phyloP scores from a whole-genome alignment of 2,888 invertebrate species.

The Eurois occulta region DNA sequence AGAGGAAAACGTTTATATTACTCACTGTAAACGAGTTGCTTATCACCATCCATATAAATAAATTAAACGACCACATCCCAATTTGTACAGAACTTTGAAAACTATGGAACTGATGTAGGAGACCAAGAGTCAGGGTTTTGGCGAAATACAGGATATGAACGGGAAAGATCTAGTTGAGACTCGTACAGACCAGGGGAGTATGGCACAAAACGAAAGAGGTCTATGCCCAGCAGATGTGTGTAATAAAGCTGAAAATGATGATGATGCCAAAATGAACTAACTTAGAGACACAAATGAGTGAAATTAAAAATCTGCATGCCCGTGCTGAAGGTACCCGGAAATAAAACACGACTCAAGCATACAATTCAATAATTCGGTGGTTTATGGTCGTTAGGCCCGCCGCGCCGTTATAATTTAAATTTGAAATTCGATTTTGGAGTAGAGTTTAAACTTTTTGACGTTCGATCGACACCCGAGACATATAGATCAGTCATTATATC shows the following conservation, averaged over 20 bases:
- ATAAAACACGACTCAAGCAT: background rate
- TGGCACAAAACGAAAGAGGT: background rate
- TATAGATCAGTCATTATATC: background rate
- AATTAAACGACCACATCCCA: conserved; percentile 20
- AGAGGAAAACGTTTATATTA: conserved; percentile 31
- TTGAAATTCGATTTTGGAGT: background rate
- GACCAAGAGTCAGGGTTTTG: background rate
- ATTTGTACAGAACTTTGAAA: background rate
- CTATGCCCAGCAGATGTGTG: background rate
- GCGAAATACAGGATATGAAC: no score
- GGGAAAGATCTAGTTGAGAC: no score
- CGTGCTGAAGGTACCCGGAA: background rate
- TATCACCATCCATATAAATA: background rate
- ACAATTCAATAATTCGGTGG: background rate
- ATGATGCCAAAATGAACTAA: background rate
- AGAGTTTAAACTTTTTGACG: background rate
- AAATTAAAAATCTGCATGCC: background rate
- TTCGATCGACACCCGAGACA: background rate
- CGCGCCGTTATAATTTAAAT: no score
- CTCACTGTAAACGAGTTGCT: conserved; percentile 21
- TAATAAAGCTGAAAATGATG: background rate
- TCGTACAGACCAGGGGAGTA: background rate
- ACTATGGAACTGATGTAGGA: background rate
- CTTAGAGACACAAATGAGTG: no score
- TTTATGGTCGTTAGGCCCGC: background rate